These are phyloP conservation scores for Drosophila robusta DNA, from an alignment of 2,888 invertebrate species.

Conservation along the genomic window DNA sequence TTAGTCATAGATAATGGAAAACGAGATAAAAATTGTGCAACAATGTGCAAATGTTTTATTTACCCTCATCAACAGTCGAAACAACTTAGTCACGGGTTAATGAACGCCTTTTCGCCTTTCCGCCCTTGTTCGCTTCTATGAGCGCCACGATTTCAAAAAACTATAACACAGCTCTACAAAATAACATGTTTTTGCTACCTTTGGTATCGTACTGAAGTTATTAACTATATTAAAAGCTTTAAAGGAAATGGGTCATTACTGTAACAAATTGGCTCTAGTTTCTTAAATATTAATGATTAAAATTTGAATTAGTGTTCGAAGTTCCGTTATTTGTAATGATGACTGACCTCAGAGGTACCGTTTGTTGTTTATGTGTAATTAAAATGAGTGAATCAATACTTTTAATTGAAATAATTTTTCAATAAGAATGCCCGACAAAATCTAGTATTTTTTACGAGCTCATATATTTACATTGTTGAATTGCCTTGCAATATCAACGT, in stretches of 20 bases:
- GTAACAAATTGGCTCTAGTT: not conserved
- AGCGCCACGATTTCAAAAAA: not conserved
- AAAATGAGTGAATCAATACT: not conserved
- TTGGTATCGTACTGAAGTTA: not conserved
- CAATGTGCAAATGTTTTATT: not conserved
- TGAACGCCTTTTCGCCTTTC: too few relatives aligned
- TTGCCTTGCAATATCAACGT: too few relatives aligned
- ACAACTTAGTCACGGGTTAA: too few relatives aligned
- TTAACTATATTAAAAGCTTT: too few relatives aligned
- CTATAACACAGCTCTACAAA: not conserved
- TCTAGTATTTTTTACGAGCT: not conserved
- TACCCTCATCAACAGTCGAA: not conserved
- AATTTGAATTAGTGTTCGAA: not conserved
- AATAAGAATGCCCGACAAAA: not conserved
- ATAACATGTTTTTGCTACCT: not conserved
- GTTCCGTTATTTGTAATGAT: not conserved
- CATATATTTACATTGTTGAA: too few relatives aligned
- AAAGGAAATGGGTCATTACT: too few relatives aligned
- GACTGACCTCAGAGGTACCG: conserved; percentile 5
- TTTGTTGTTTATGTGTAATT: conserved; percentile 1
- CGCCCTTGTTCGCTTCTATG: not conserved
- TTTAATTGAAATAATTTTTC: not conserved
- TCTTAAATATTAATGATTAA: not conserved
- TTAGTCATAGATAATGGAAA: too few relatives aligned
- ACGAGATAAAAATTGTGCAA: too few relatives aligned